Base-by-base conservation (phyloP, 2,113 vertebrate species). In the Phrynocephalus versicolor region DNA sequence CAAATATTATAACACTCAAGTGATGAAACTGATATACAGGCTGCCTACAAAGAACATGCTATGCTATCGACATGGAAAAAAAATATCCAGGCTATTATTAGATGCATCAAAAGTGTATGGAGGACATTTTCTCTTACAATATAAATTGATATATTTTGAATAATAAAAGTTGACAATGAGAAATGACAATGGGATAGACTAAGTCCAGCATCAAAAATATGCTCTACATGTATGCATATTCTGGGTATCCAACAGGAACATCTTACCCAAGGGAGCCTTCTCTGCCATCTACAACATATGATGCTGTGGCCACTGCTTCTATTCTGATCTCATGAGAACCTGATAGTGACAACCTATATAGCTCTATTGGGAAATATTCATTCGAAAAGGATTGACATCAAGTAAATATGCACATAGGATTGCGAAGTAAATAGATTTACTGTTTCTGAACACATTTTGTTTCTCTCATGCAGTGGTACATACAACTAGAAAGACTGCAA, bases 41-140 rank as follows among this genome's bases (percentile, higher is more conserved):
- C 58, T 86, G 88, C 89, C 87, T 76, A 92, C 90, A 87, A 45
- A 91, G 88, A 91, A 78, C 3, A 1, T 87, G 80, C 30, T 41
- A 51, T 0, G 0, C 60, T 90, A 82, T 65, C 65, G 88, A 57
- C 79, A 78, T 81, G 9, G 39, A 4, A 19, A 9, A 3, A 85
- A 85, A 88, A 79, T 71, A 82, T 82, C 39, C 21, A 55, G 82
- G 35, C 12, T 87, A 85, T 88, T 83, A 88, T 88, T 83, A 88
- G 81, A 82, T 82, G 6, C 16, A 71, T 62, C 35, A 82, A 51
- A 65, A 91, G 81, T 80, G 37, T 88, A 85, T 73, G 81, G 0
- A 27, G 2, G 4, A 88, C 21, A 88, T 33, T 79, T 51, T 83
- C 74, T 14, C 64, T 35, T 27, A 69, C 21, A 85, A 2, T 18